These are phyloP conservation scores for Pseudorhombus dupliciocellatus DNA, from an alignment of 2,113 vertebrate species.

Conservation along the genomic window DNA sequence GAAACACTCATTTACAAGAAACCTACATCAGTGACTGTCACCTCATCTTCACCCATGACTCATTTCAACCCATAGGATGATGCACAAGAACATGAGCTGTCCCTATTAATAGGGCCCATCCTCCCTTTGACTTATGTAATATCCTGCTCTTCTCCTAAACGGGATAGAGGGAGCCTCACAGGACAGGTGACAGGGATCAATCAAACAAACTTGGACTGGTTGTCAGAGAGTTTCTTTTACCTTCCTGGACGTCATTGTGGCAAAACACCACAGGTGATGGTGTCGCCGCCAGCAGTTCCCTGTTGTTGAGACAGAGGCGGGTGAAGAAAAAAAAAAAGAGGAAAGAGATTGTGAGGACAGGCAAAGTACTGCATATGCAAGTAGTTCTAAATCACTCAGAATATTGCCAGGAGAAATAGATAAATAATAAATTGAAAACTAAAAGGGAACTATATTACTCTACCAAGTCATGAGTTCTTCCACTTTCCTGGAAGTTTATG, in stretches of 20 bases:
- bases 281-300: constrained; percentile 84
- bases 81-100: constrained; percentile 19
- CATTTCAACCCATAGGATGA: constrained; percentile 12
- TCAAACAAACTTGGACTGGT: neutral
- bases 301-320: constrained; percentile 49
- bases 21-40: neutral
- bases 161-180: constrained; percentile 2
- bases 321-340: neutral
- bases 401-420: no score
- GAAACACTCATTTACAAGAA: neutral
- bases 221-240: constrained; percentile 71
- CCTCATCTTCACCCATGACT: neutral
- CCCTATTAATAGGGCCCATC: constrained; percentile 24
- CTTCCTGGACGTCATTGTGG: constrained; percentile 96
- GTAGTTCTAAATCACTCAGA: no score
- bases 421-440: no score
- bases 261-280: constrained; percentile 94
- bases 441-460: no score
- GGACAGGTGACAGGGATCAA: constrained; percentile 7
- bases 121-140: constrained; percentile 30
- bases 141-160: constrained; percentile 5
- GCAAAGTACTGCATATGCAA: no score
- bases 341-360: neutral
- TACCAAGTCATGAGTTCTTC: no score
- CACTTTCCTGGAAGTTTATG: no score